These are phyloP conservation scores for Heteromormyrus szaboi DNA, from an alignment of 2,797 vertebrate genomes.

Conservation along the genomic window DNA sequence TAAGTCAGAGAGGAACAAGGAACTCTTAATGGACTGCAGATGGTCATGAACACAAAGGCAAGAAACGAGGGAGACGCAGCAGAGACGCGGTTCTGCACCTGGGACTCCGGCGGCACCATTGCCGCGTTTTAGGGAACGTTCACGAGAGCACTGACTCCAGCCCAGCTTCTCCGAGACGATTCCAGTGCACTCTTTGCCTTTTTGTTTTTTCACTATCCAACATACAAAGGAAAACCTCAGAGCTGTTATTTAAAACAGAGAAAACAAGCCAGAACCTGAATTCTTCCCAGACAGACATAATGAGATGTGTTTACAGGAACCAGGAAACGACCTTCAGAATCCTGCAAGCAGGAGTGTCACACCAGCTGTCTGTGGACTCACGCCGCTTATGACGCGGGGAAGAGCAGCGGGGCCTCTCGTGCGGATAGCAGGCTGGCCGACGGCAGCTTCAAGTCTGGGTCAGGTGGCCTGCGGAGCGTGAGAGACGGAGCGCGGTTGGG, in stretches of 20 bases:
- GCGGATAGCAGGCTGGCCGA: neutral
- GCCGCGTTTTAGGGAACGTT: neutral
- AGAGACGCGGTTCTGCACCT: neutral
- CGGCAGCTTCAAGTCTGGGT: neutral
- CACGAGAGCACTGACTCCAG: neutral
- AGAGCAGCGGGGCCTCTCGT: neutral
- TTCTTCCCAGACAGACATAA: neutral
- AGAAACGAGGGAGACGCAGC: neutral
- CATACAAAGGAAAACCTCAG: neutral
- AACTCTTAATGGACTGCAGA: constrained; percentile 1
- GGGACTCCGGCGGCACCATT: neutral
- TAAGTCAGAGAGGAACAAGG: neutral
- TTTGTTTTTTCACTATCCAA: neutral
- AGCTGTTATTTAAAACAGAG: neutral
- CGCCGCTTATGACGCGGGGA: neutral
- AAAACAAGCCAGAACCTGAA: constrained; percentile 9
- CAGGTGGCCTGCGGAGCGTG: neutral
- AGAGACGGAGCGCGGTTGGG: neutral
- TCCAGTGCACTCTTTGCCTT: neutral
- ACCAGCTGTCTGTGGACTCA: neutral
- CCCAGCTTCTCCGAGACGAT: neutral
- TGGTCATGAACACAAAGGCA: neutral
- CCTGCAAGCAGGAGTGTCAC: neutral
- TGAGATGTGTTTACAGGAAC: neutral
- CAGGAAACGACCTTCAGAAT: neutral